phyloP scores from a whole-genome alignment of 2,888 invertebrate genomes.

The Drosophila nigricruria region DNA sequence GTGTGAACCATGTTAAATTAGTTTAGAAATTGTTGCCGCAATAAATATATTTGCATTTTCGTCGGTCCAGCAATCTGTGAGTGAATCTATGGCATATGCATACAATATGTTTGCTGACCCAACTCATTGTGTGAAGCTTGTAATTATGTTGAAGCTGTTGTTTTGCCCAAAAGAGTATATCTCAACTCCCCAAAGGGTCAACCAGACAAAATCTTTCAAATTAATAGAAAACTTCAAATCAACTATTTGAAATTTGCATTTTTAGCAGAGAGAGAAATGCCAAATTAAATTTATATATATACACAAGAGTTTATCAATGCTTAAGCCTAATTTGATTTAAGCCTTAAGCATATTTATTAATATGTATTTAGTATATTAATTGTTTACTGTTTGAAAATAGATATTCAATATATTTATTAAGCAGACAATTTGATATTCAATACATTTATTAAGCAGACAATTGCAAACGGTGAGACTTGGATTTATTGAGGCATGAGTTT shows the following conservation, averaged over 20 bases:
- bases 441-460: too few species aligned
- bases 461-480: background rate
- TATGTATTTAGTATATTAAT: background rate
- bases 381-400: background rate
- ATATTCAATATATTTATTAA: background rate
- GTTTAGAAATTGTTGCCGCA: slow-evolving; percentile 73
- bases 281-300: background rate
- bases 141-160: slow-evolving; percentile 2
- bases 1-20: slow-evolving; percentile 61
- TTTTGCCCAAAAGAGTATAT: background rate
- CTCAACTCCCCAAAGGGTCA: background rate
- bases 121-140: slow-evolving; percentile 14
- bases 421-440: too few species aligned
- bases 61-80: slow-evolving; percentile 41
- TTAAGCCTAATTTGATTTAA: background rate
- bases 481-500: background rate
- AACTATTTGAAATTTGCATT: background rate
- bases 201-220: background rate
- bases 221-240: slow-evolving; percentile 1
- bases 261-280: background rate
- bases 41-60: slow-evolving; percentile 73
- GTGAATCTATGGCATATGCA: slow-evolving; percentile 40
- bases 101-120: slow-evolving; percentile 56
- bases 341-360: background rate
- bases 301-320: background rate